Conservation (phyloP, 2,888 invertebrate species). For the Anodontia alba region DNA sequence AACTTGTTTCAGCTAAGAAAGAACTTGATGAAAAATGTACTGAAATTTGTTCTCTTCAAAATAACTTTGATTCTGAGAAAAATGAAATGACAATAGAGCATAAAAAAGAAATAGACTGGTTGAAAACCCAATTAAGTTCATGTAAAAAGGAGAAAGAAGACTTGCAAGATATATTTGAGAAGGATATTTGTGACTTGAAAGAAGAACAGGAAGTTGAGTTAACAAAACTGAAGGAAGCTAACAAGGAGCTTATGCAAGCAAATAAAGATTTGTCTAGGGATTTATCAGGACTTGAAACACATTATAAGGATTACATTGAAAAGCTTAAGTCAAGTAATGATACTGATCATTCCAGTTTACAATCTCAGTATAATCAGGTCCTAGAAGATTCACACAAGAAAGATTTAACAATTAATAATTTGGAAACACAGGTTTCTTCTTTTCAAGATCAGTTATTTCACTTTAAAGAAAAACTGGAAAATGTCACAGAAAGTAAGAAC, state of each 20-base stretch:
- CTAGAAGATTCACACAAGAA: constrained; percentile 67
- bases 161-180: constrained; percentile 41
- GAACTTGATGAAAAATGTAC: constrained; percentile 51
- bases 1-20: constrained; percentile 50
- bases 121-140: constrained; percentile 28
- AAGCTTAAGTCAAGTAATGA: constrained; percentile 65
- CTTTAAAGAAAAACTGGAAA: constrained; percentile 59
- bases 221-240: background rate
- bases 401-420: constrained; percentile 66
- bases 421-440: constrained; percentile 55
- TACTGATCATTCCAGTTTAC: constrained; percentile 59
- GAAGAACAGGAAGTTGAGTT: constrained; percentile 5
- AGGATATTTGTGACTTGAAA: constrained; percentile 21
- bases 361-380: constrained; percentile 64
- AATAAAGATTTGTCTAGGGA: constrained; percentile 1
- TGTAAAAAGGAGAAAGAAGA: constrained; percentile 31
- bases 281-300: constrained; percentile 29
- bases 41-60: constrained; percentile 47
- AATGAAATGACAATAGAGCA: constrained; percentile 4
- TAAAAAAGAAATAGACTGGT: background rate
- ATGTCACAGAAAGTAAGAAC: constrained; percentile 59
- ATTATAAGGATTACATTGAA: constrained; percentile 70
- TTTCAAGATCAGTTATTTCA: constrained; percentile 60
- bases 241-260: constrained; percentile 4
- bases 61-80: constrained; percentile 49